Evolutionary conservation across 2,888 invertebrate genomes (phyloP), one percentile per base, ranked within the genome.

Genomic region (Apomyelois bistriatella): DNA sequence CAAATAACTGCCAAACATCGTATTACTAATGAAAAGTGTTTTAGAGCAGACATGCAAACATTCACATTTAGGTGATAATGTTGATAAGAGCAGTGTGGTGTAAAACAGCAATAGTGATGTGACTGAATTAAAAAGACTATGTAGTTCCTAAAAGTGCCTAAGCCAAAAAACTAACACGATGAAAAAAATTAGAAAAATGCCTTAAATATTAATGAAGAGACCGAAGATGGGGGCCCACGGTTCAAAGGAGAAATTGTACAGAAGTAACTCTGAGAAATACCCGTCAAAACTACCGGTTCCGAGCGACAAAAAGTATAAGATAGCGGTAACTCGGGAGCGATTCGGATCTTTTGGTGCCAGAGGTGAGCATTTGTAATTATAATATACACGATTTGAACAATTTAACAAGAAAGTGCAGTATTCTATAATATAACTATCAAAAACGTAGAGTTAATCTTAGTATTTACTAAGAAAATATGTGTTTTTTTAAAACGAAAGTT

Each of bases 181-280:
- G 58, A 53, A 58, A 32, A 65, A 58, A 65, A 61, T 64, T 67
- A 75, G 58, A 66, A 22, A 22, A 17, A 82, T 83, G 85, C 66
- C 68, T 63, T 76, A 65, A 78, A 65, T 70, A 67, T 82, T 77
- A 58, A 82, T 82, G 83, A 84, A 76, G 76, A 72, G 74, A 64
- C 66, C 73, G 73, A 92, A 86, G 78, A 95, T 95, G 95, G 95
- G 95, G 68, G 94, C 94, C 63, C 94, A 94, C 86, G 94, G 94
- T 72, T 94, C 94, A 56, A 95, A 94, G 90, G 94, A 94, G 83
- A 94, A 94, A 84, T 89, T 94, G 60, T 91, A 92, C 70, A 91
- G 94, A 72, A 92, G 93, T 62, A 91, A 91, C 68, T 94, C 94
- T 40, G 94, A 93, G 79, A 90, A 90, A 61, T 88, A 86, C 79